Evolutionary conservation across 2,888 invertebrate genomes (phyloP).

Genomic region (Tetheella fluctuosa): DNA sequence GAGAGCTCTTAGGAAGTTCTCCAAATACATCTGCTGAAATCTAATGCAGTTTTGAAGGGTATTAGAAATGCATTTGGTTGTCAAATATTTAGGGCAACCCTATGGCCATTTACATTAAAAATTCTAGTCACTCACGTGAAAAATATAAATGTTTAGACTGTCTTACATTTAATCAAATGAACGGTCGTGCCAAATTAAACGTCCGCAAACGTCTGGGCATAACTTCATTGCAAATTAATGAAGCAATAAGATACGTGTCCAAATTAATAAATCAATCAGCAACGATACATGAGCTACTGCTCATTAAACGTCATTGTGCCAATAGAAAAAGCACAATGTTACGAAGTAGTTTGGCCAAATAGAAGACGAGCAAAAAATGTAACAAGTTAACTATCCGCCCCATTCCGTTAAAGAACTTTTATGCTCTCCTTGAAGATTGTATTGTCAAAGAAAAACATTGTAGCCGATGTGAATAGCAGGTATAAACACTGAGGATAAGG

Average conservation of each 20-base stretch:
- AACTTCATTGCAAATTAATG: not conserved
- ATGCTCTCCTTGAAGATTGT: slow-evolving; percentile 4
- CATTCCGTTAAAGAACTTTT: slow-evolving; percentile 5
- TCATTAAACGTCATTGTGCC: not conserved
- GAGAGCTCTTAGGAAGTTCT: slow-evolving; percentile 55
- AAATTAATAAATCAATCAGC: slow-evolving; percentile 6
- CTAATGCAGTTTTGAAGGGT: slow-evolving; percentile 33
- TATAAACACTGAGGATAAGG: not conserved
- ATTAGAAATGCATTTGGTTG: slow-evolving; percentile 20
- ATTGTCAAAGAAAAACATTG: not conserved
- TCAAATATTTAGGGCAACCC: slow-evolving; percentile 23
- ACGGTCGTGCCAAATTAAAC: not conserved
- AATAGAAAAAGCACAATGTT: slow-evolving; percentile 4
- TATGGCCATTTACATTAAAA: not conserved
- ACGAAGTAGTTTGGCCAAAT: not conserved
- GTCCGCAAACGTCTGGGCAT: not conserved
- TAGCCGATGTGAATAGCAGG: not conserved
- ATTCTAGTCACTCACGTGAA: not conserved
- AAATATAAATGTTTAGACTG: not conserved
- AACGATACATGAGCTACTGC: not conserved
- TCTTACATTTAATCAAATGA: not conserved
- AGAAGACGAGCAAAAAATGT: slow-evolving; percentile 5
- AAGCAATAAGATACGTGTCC: slow-evolving; percentile 1
- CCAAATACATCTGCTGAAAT: slow-evolving; percentile 63
- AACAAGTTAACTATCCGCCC: not conserved